Conservation (phyloP, 2,113 vertebrate genomes). For the Oryzias curvinotus region DNA sequence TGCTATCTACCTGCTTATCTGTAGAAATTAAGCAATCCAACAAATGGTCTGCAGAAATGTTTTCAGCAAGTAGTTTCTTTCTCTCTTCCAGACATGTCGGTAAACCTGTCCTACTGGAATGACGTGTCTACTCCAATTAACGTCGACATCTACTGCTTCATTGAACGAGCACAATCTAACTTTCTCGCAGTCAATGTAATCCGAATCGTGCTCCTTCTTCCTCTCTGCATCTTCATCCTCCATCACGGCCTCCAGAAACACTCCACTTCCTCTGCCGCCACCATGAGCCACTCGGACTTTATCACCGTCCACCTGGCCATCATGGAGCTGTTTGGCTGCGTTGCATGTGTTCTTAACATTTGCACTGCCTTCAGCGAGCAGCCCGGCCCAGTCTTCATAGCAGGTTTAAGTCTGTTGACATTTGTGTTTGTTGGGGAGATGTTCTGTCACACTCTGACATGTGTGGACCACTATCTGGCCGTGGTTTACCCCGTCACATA, state of each 20-base stretch:
- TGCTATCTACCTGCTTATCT: too few relatives aligned
- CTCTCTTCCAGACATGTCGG: neutral
- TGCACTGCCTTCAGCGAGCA: neutral
- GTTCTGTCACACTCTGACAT: neutral
- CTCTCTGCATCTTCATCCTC: slow-evolving; percentile 1
- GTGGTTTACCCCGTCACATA: slow-evolving; percentile 1
- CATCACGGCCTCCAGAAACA: neutral
- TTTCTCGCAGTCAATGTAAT: neutral
- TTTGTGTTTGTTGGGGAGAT: neutral
- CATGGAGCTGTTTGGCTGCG: neutral
- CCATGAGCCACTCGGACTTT: neutral
- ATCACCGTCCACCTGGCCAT: slow-evolving; percentile 1
- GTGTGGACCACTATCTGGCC: slow-evolving; percentile 6
- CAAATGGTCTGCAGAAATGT: neutral
- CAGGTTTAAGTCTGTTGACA: neutral
- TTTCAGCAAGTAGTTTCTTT: neutral
- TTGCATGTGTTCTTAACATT: neutral
- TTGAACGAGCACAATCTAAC: neutral
- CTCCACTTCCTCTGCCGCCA: neutral
- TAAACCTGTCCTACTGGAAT: neutral
- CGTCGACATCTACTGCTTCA: neutral
- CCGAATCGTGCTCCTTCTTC: neutral
- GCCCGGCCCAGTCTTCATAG: neutral
- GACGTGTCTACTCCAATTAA: too few relatives aligned
- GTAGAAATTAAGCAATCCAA: neutral